phyloP scores from a whole-genome alignment of 1,140 invertebrate genomes.

The Lepidurus couesii region DNA sequence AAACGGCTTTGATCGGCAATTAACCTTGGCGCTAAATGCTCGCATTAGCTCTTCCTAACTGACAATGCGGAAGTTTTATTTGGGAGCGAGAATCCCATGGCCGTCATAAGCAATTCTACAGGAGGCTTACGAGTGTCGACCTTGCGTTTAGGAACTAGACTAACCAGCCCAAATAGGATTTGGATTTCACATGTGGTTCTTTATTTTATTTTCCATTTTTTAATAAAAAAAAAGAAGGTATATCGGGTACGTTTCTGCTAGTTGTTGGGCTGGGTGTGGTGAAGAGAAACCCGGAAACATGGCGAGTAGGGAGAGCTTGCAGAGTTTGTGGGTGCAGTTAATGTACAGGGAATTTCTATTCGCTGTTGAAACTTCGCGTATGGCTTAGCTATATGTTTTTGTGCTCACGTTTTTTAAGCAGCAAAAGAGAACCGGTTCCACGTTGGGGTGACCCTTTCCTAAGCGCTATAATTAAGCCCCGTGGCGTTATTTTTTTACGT shows the following conservation, averaged over 20 bases:
- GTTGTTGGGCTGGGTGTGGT: background rate
- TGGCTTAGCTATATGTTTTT: background rate
- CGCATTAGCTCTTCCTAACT: background rate
- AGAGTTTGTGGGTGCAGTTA: background rate
- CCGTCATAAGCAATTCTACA: background rate
- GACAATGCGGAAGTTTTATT: background rate
- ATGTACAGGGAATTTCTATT: background rate
- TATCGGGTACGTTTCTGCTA: background rate
- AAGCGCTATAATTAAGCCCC: background rate
- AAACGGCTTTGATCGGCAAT: background rate
- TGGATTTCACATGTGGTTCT: slow-evolving; percentile 2
- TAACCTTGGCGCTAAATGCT: background rate
- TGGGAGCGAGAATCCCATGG: background rate
- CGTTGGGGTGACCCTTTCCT: slow-evolving; percentile 6
- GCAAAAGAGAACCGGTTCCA: background rate
- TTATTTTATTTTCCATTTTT: background rate
- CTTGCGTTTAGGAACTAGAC: background rate
- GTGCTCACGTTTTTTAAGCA: background rate
- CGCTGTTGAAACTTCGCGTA: background rate
- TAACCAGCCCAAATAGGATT: background rate
- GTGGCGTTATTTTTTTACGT: background rate
- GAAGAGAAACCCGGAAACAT: slow-evolving; percentile 12
- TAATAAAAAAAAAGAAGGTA: background rate
- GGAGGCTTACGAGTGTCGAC: background rate
- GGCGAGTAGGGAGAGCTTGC: background rate